Percentiles rank a stretch among this genome's conserved stretches.
Evolutionary conservation across 2,113 vertebrate species (phyloP).

Genomic region (Sarotherodon lohbergeri): DNA sequence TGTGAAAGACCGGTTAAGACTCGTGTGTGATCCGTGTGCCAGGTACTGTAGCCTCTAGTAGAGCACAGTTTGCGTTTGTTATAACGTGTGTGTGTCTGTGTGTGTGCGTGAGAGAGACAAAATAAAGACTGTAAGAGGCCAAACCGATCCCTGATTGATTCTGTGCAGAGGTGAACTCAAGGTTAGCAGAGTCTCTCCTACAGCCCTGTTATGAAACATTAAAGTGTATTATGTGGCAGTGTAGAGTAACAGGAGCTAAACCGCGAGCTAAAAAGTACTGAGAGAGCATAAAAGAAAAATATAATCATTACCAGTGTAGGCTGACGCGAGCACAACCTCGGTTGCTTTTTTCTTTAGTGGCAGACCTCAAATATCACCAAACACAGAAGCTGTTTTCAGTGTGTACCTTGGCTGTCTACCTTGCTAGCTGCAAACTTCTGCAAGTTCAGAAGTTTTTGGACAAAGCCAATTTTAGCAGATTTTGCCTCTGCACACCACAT

Average conservation of each 20-base stretch:
- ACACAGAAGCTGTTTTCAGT: neutral
- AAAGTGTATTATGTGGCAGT: neutral
- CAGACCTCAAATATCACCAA: neutral
- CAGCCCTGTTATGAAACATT: neutral
- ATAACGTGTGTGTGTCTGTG: neutral
- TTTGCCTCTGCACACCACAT: neutral
- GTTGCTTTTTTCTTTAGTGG: neutral
- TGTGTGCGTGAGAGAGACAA: neutral
- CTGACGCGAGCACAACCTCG: neutral
- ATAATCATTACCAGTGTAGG: neutral
- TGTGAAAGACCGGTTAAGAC: neutral
- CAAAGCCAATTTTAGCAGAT: neutral
- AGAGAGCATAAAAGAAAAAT: neutral
- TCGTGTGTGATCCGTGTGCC: neutral
- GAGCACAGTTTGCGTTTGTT: neutral
- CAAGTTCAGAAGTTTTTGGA: neutral
- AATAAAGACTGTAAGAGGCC: neutral
- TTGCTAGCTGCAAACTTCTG: neutral
- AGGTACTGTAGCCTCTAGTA: neutral
- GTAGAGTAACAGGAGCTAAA: neutral
- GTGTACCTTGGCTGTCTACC: neutral
- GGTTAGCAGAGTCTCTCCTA: neutral
- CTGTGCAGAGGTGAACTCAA: neutral
- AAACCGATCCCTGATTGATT: neutral
- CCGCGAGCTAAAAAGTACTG: neutral